Evolutionary conservation across 2,797 vertebrate species (phyloP), one percentile per base, ranked within the genome.

Genomic region (Danionella dracula): DNA sequence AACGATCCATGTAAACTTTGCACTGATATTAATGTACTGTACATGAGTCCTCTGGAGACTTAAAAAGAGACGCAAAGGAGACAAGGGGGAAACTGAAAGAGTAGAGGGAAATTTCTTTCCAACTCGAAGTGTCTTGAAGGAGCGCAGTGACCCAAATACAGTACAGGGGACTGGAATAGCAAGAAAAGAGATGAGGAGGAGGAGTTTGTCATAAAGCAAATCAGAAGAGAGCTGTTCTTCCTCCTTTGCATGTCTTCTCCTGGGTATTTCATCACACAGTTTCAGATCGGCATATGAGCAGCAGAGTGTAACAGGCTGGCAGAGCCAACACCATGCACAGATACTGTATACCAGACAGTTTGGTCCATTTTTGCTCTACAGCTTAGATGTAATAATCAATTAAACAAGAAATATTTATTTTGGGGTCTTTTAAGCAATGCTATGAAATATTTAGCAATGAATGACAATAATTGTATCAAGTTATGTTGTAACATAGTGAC

Each of bases 81-180:
- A 62, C 20, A 9, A 65, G 55, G 31, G 38, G 34, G 60, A 56
- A 64, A 59, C 59, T 31, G 31, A 31, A 67, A 35, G 23, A 35
- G 45, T n/a, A 19, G 12, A 65, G 50, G 54, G 74, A 68, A 66
- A 74, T 66, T 76, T 71, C 71, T 68, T 66, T 74, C 51, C 60
- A 50, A 75, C 64, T 75, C 37, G 45, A 34, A 55, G 48, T 63
- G 63, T 71, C 55, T 20, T n/a, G 29, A 63, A 71, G 42, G 49
- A 71, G 65, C 54, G 59, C 55, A 58, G 35, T 78, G 73, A 75
- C 76, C 76, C 73, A 78, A 53, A 73, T 71, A 68, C 51, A 58
- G 56, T 71, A 68, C 51, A 58, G 56, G 55, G 55, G 67, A 72
- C 68, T 17, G 56, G 73, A 73, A 75, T 69, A 75, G 76, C 70